These are phyloP conservation scores for Dryadula phaetusa DNA, from an alignment of 2,888 invertebrate species.

Conservation along the genomic window DNA sequence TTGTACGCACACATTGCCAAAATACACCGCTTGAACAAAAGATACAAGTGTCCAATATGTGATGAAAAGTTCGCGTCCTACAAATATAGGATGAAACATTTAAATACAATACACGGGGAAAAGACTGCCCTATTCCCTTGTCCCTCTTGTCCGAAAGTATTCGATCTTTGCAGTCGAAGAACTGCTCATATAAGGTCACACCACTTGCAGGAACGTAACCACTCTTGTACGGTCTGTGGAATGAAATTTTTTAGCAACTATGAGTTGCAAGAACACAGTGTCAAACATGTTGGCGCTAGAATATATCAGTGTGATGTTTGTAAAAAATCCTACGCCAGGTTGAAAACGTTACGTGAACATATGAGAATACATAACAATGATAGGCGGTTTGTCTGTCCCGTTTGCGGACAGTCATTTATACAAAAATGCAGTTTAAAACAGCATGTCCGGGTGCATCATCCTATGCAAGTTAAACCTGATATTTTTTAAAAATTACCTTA, in stretches of 20 bases:
- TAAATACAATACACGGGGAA: conserved; percentile 70
- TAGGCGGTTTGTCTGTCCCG: conserved; percentile 69
- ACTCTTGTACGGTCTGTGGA: conserved; percentile 77
- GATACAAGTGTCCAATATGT: conserved; percentile 78
- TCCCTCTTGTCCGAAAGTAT: conserved; percentile 72
- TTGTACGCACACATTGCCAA: conserved; percentile 71
- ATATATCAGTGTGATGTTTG: conserved; percentile 83
- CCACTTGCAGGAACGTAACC: conserved; percentile 77
- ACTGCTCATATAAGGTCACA: conserved; percentile 74
- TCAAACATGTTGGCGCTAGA: conserved; percentile 81
- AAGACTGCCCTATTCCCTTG: conserved; percentile 74
- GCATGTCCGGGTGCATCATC: conserved; percentile 76
- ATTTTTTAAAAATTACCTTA: conserved; percentile 48
- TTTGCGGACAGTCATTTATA: conserved; percentile 74
- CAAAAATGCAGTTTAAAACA: conserved; percentile 78
- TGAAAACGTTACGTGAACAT: conserved; percentile 76
- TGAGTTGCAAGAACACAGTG: conserved; percentile 81
- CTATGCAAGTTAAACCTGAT: conserved; percentile 63
- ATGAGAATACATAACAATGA: conserved; percentile 79
- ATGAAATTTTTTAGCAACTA: conserved; percentile 83
- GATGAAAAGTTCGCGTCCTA: conserved; percentile 76
- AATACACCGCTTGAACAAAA: conserved; percentile 69
- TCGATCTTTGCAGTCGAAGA: conserved; percentile 72
- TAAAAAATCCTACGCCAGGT: conserved; percentile 75
- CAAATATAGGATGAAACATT: conserved; percentile 72